phyloP scores from a whole-genome alignment of 2,797 vertebrate genomes.

The Mormyrus proboscirostris region DNA sequence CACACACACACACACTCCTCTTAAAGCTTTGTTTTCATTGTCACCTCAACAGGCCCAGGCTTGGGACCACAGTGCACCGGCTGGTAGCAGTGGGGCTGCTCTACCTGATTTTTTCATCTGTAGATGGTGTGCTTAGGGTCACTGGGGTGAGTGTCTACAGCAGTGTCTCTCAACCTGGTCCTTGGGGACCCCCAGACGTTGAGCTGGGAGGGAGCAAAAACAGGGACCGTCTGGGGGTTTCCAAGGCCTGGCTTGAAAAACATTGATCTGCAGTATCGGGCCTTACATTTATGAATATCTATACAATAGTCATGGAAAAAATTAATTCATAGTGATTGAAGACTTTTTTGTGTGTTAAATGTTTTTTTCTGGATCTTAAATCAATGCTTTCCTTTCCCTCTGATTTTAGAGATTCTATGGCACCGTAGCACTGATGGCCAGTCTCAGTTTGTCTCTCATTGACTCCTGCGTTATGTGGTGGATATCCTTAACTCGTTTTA shows the following conservation, averaged over 20 bases:
- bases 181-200: neutral
- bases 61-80: slow-evolving; percentile 86
- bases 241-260: neutral
- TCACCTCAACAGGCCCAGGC: slow-evolving; percentile 66
- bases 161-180: neutral
- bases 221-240: neutral
- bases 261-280: neutral
- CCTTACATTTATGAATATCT: neutral
- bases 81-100: slow-evolving; percentile 81
- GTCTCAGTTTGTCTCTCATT: slow-evolving; percentile 81
- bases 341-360: neutral
- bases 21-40: neutral
- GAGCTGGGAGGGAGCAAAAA: no score
- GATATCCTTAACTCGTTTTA: slow-evolving; percentile 79
- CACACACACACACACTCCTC: neutral
- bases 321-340: neutral
- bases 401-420: slow-evolving; percentile 71
- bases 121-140: slow-evolving; percentile 89
- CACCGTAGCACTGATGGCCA: slow-evolving; percentile 72
- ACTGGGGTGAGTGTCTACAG: slow-evolving; percentile 74
- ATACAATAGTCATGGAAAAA: neutral
- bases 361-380: neutral
- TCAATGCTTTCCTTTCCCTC: neutral
- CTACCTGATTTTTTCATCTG: slow-evolving; percentile 87
- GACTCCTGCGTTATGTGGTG: slow-evolving; percentile 95